These are phyloP conservation scores for Dexiosoma caninum DNA, from an alignment of 2,888 invertebrate species.

Conservation along the genomic window DNA sequence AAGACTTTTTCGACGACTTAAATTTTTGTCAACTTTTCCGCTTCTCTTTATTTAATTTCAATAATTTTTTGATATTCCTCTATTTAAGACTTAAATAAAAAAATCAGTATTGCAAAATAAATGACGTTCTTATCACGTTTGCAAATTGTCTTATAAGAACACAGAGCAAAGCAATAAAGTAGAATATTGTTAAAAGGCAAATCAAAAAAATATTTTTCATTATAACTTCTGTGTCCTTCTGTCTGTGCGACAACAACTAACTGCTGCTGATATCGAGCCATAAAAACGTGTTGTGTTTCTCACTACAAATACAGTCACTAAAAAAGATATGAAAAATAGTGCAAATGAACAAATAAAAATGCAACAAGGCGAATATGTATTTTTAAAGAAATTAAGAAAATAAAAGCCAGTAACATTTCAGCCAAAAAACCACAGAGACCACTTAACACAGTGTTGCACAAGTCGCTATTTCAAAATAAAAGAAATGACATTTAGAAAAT, in stretches of 20 bases:
- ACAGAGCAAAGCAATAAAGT: slow-evolving; percentile 32
- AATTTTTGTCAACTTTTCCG: too few species aligned
- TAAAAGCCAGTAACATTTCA: slow-evolving; percentile 5
- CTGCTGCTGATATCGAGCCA: slow-evolving; percentile 24
- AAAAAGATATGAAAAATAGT: slow-evolving; percentile 23
- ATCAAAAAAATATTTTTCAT: slow-evolving; percentile 63
- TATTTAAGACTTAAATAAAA: background rate
- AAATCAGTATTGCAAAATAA: slow-evolving; percentile 7
- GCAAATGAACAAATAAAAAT: slow-evolving; percentile 39
- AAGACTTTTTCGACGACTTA: too few species aligned
- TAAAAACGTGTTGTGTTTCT: slow-evolving; percentile 23
- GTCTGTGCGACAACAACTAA: slow-evolving; percentile 31
- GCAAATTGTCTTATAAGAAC: slow-evolving; percentile 51
- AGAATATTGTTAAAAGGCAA: slow-evolving; percentile 53
- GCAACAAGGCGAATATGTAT: slow-evolving; percentile 36
- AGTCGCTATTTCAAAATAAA: slow-evolving; percentile 32
- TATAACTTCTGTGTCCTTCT: slow-evolving; percentile 50
- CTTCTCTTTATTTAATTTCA: too few species aligned
- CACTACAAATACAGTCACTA: too few species aligned
- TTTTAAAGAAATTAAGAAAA: background rate
- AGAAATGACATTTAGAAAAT: background rate
- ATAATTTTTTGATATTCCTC: too few species aligned
- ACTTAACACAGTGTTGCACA: slow-evolving; percentile 60
- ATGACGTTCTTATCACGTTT: slow-evolving; percentile 55
- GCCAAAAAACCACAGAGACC: slow-evolving; percentile 53